A percentile compares a stretch with the other conserved stretches of the same genome.
Conservation (phyloP, 2,113 vertebrate species). For the Microtus richardsoni region DNA sequence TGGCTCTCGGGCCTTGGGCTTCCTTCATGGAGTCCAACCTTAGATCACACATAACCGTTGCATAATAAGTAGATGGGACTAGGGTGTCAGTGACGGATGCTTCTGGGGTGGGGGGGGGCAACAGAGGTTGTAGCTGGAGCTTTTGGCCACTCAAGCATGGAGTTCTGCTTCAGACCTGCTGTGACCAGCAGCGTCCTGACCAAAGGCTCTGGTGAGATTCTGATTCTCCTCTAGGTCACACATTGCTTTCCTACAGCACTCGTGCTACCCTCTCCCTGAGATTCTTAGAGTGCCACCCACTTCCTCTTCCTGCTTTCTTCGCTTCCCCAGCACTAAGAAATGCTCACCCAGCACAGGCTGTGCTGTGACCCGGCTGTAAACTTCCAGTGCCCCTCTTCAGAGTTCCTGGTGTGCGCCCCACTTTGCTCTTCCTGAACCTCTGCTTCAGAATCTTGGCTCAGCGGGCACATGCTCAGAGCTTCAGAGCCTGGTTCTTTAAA, state of each 20-base stretch:
- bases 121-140: constrained; percentile 20
- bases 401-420: neutral
- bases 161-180: neutral
- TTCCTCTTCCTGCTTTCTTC: neutral
- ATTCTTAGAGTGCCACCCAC: neutral
- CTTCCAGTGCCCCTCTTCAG: neutral
- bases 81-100: constrained; percentile 9
- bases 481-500: neutral
- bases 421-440: neutral
- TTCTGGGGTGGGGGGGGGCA: neutral
- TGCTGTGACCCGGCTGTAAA: neutral
- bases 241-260: neutral
- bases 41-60: constrained; percentile 61
- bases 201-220: accelerated
- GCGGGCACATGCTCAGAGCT: accelerated
- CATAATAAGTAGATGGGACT: constrained; percentile 28
- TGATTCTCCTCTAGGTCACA: neutral
- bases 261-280: neutral
- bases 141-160: neutral
- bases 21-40: constrained; percentile 66
- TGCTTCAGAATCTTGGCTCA: neutral
- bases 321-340: neutral
- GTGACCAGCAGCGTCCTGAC: accelerated
- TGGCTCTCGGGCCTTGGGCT: constrained; percentile 44
- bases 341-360: neutral